phyloP scores from a whole-genome alignment of 2,113 vertebrate genomes.

The Ahaetulla prasina region DNA sequence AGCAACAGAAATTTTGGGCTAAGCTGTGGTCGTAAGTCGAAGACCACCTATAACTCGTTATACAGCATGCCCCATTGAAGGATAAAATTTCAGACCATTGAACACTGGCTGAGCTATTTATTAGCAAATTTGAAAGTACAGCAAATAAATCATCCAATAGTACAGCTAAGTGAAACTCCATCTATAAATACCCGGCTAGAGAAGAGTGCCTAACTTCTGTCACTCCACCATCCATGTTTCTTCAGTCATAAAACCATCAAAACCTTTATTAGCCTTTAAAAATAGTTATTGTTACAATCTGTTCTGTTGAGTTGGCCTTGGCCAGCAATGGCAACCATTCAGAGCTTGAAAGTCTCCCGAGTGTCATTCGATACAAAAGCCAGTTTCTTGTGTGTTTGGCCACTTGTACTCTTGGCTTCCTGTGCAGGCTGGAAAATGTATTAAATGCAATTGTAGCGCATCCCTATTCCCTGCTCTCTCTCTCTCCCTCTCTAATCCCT shows the following conservation, averaged over 20 bases:
- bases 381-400: conserved; percentile 5
- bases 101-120: not conserved
- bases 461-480: not conserved
- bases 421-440: not conserved
- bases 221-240: not conserved
- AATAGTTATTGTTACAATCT: conserved; percentile 6
- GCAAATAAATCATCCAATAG: not conserved
- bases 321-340: conserved; percentile 15
- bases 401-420: not conserved
- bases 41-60: not conserved
- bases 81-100: not conserved
- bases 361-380: not conserved
- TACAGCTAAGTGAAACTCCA: not conserved
- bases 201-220: not conserved
- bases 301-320: not conserved
- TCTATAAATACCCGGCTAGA: not conserved
- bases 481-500: conserved; percentile 17
- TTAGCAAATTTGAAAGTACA: not conserved
- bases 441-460: not conserved
- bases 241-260: not conserved
- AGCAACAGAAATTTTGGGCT: not conserved
- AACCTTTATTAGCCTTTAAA: not conserved
- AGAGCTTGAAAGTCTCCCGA: not conserved
- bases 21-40: not conserved
- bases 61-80: not conserved